Evolutionary conservation across 2,888 invertebrate species (phyloP), one percentile per base, ranked within the genome.

Genomic region (Plusia festucae): DNA sequence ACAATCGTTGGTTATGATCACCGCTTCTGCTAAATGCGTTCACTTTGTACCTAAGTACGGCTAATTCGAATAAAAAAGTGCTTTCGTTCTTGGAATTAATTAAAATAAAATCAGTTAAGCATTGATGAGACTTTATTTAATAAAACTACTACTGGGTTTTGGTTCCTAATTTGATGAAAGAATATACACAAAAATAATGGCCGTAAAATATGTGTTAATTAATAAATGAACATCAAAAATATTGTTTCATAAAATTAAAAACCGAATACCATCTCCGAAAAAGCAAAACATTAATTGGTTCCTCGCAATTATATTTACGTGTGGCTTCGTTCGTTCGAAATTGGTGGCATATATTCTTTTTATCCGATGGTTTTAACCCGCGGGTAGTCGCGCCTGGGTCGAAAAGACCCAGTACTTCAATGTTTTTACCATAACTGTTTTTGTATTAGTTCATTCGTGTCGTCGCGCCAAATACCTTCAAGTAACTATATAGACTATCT

Each of bases 1-100:
- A 53, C 51, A 65, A 65, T 61, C 49, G 59, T 59, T 18, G 22
- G 49, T 40, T 61, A 59, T 54, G 22, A 46, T 18, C 24, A 53
- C 46, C 53, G 53, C 40, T 72, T 54, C 46, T 49, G 18, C 20
- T 20, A 20, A 49, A 49, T 49, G 20, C 40, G 7, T 6, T 40
- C 40, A 40, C 40, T 40, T n/a, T 5, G 4, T 40, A 40, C 40
- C 34, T n/a, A 34, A 9, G 5, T 40, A 40, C 40, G 6, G 6
- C 7, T 40, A 40, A 40, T n/a, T n/a, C n/a, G n/a, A n/a, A 40
- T n/a, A n/a, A n/a, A n/a, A n/a, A n/a, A n/a, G n/a, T n/a, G n/a
- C n/a, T n/a, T n/a, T 11, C 9, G 3, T 15, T 13, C 11, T 0
- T 2, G 1, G 6, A 5, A n/a, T n/a, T 30, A 30, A 30, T 40